phyloP scores from a whole-genome alignment of 2,888 invertebrate species.

The Phorcus lineatus region DNA sequence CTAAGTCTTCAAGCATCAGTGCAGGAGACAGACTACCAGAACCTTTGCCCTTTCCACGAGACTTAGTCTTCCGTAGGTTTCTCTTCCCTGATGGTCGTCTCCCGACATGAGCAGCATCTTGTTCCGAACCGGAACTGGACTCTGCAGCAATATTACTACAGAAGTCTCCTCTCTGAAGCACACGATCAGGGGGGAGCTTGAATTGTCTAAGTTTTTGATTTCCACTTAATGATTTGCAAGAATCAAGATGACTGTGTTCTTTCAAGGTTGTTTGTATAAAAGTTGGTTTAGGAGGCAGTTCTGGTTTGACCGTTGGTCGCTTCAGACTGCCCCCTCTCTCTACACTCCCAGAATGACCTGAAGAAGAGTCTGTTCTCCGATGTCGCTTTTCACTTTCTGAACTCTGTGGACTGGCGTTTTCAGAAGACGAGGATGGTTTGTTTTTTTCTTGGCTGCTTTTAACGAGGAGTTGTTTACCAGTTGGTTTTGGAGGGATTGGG shows the following conservation, averaged over 20 bases:
- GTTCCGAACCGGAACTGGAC: conserved; percentile 69
- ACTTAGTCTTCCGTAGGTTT: conserved; percentile 70
- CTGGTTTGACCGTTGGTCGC: conserved; percentile 44
- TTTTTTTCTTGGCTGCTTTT: neutral
- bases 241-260: conserved; percentile 47
- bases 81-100: conserved; percentile 53
- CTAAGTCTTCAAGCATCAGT: conserved; percentile 56
- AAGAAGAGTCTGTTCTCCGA: conserved; percentile 21
- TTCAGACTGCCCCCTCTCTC: conserved; percentile 26
- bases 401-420: conserved; percentile 41
- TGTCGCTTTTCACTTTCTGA: conserved; percentile 35
- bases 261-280: conserved; percentile 49
- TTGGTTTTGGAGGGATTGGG: conserved; percentile 10
- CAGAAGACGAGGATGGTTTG: conserved; percentile 32
- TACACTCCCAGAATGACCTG: conserved; percentile 17
- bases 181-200: conserved; percentile 34
- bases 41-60: conserved; percentile 71
- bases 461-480: neutral
- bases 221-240: conserved; percentile 26
- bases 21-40: conserved; percentile 59
- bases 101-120: conserved; percentile 55
- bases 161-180: conserved; percentile 2
- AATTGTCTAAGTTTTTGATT: conserved; percentile 49
- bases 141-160: conserved; percentile 51
- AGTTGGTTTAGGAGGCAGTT: conserved; percentile 62